These are phyloP conservation scores for Bradypus variegatus DNA, from an alignment of 2,797 vertebrate species.

Conservation along the genomic window DNA sequence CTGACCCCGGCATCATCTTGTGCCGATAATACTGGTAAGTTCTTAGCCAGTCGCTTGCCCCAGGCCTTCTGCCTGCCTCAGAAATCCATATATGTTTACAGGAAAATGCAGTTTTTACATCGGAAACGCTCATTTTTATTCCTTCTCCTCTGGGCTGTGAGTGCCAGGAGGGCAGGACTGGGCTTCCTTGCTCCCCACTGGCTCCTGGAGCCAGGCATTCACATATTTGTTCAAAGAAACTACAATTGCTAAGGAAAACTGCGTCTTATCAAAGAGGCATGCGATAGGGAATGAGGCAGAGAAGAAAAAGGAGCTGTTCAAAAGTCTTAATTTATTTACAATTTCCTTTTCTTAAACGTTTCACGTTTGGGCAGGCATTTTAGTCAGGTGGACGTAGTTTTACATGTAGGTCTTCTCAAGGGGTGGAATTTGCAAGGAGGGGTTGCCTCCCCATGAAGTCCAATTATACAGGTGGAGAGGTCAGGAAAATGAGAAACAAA, in stretches of 20 bases:
- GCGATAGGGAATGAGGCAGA: neutral
- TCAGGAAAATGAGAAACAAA: neutral
- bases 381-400: neutral
- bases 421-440: neutral
- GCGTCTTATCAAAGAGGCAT: neutral
- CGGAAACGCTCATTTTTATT: neutral
- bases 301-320: neutral
- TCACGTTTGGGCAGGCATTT: neutral
- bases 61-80: neutral
- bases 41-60: neutral
- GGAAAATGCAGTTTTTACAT: neutral
- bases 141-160: neutral
- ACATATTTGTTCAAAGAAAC: neutral
- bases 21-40: neutral
- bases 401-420: neutral
- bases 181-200: neutral
- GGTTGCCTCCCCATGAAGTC: neutral
- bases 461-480: neutral
- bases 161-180: neutral
- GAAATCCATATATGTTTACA: neutral
- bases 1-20: neutral
- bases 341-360: neutral
- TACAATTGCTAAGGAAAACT: neutral
- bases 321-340: neutral
- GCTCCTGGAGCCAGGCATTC: neutral